Conservation (phyloP, 2,888 invertebrate genomes). For the Stenodera caucasica region DNA sequence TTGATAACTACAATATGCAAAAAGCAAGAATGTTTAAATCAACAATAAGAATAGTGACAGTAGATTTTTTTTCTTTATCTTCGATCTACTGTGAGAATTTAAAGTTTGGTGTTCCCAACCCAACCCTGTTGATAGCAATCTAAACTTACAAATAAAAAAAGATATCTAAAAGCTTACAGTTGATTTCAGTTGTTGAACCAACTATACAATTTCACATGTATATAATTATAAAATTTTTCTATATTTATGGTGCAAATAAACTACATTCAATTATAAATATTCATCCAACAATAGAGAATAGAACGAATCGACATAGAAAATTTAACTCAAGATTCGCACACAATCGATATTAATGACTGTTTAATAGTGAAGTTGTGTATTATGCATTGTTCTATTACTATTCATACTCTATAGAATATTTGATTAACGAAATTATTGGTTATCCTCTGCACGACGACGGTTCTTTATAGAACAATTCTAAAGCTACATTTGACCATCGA, state of each 20-base stretch:
- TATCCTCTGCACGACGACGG: too few species aligned
- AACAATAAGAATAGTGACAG: background rate
- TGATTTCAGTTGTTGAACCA: background rate
- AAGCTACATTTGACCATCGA: too few species aligned
- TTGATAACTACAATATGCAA: background rate
- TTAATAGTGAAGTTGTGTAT: too few species aligned
- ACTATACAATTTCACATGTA: background rate
- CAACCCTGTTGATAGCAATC: conserved; percentile 37
- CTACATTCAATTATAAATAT: too few species aligned
- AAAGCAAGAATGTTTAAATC: background rate
- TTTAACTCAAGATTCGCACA: background rate
- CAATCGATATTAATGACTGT: background rate
- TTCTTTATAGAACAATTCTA: too few species aligned
- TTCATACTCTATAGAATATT: too few species aligned
- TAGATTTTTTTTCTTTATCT: background rate
- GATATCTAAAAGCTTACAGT: background rate
- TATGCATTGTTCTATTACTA: too few species aligned
- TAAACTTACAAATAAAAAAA: background rate
- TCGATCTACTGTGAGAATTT: background rate
- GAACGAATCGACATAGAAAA: background rate
- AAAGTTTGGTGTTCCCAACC: conserved; percentile 37
- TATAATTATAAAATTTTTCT: background rate
- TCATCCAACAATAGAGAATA: background rate
- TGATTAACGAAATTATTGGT: too few species aligned
- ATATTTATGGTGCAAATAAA: background rate